Percentiles rank a stretch among this genome's conserved stretches.
These are phyloP conservation scores for Apodemus agrarius DNA, from an alignment of 2,797 vertebrate genomes.

Conservation along the genomic window DNA sequence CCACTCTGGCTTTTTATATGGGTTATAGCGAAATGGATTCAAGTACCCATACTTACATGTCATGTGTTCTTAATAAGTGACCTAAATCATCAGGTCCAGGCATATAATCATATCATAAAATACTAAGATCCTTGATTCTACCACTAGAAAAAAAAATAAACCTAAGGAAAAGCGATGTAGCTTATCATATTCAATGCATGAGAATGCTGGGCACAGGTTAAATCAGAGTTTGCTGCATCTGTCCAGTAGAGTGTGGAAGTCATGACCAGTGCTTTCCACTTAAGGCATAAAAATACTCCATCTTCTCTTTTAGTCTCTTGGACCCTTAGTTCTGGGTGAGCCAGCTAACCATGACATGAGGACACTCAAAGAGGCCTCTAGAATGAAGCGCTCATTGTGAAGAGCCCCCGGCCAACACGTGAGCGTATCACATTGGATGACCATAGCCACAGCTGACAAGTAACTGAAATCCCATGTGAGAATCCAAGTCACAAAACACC, in stretches of 20 bases:
- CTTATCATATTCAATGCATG: slow-evolving; percentile 6
- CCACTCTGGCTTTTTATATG: not conserved
- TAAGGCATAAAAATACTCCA: slow-evolving; percentile 6
- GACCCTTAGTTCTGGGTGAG: not conserved
- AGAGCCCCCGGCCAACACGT: not conserved
- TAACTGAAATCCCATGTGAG: not conserved
- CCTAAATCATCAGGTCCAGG: not conserved
- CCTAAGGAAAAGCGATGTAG: not conserved
- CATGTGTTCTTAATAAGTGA: not conserved
- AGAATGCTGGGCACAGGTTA: slow-evolving; percentile 4
- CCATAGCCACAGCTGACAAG: not conserved
- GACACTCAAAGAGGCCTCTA: not conserved
- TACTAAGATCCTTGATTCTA: not conserved
- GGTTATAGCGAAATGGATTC: not conserved
- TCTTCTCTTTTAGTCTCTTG: not conserved
- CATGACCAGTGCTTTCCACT: not conserved
- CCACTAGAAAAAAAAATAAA: not conserved
- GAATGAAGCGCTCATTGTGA: not conserved
- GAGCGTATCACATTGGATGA: not conserved
- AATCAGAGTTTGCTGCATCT: not conserved
- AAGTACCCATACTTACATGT: not conserved
- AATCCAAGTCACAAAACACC: not conserved
- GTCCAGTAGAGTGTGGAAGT: not conserved
- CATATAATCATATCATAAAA: slow-evolving; percentile 1
- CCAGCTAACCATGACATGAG: not conserved